A percentile compares a stretch with the other conserved stretches of the same genome.
Evolutionary conservation across 2,113 vertebrate genomes (phyloP).

Genomic region (Sapayoa aenigma): DNA sequence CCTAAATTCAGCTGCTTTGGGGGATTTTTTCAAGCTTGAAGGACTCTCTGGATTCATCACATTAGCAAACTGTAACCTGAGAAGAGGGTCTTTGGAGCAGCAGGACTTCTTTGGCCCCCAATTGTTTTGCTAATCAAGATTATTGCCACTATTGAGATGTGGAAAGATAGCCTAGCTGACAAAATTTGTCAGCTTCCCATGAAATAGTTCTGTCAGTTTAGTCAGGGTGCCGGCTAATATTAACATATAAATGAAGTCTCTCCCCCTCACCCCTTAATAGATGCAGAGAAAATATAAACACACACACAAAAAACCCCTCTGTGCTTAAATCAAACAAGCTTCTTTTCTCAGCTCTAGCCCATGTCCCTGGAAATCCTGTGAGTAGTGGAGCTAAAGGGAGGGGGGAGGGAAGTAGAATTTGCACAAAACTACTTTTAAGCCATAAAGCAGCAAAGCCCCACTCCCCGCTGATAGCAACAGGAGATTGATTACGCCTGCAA

Average conservation of each 20-base stretch:
- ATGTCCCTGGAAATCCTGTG: slow-evolving; percentile 70
- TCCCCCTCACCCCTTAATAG: slow-evolving; percentile 70
- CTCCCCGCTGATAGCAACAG: slow-evolving; percentile 86
- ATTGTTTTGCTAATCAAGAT: slow-evolving; percentile 91
- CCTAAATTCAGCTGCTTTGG: slow-evolving; percentile 75
- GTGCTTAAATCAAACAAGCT: slow-evolving; percentile 75
- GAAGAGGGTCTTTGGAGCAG: slow-evolving; percentile 67
- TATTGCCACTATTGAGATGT: slow-evolving; percentile 85
- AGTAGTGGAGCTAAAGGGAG: slow-evolving; percentile 52
- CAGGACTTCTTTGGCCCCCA: slow-evolving; percentile 71
- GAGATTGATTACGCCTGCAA: slow-evolving; percentile 84
- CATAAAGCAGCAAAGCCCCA: slow-evolving; percentile 53
- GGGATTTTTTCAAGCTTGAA: slow-evolving; percentile 72
- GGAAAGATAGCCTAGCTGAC: slow-evolving; percentile 80
- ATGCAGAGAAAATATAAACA: slow-evolving; percentile 83
- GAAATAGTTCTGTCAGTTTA: slow-evolving; percentile 85
- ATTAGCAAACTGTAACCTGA: slow-evolving; percentile 80
- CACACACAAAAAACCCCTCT: slow-evolving; percentile 60
- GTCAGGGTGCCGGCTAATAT: slow-evolving; percentile 79
- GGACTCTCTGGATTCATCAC: slow-evolving; percentile 69
- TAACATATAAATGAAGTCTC: slow-evolving; percentile 88
- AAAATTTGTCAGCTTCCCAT: slow-evolving; percentile 88
- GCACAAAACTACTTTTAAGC: slow-evolving; percentile 77
- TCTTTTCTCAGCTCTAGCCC: slow-evolving; percentile 65
- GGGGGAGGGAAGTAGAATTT: slow-evolving; percentile 58